Conservation (phyloP, 2,797 vertebrate genomes). For the Clamator glandarius region DNA sequence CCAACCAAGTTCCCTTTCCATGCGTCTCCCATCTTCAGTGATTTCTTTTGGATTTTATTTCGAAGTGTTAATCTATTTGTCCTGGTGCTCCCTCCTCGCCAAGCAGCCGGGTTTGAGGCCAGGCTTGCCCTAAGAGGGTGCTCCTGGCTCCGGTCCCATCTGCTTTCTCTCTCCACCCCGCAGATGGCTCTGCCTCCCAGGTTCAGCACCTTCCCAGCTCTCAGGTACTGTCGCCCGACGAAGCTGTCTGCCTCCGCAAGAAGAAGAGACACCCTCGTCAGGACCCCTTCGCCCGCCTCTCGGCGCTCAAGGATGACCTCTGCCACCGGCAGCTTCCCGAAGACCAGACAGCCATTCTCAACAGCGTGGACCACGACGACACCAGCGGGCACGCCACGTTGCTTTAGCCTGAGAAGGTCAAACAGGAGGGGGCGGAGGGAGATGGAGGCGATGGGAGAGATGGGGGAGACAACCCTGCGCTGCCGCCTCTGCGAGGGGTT, state of each 20-base stretch:
- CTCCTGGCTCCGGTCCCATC: neutral
- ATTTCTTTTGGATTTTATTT: neutral
- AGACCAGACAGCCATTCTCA: conserved; percentile 95
- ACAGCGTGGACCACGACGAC: conserved; percentile 90
- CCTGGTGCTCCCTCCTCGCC: neutral
- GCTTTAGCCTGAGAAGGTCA: conserved; percentile 79
- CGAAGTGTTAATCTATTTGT: neutral
- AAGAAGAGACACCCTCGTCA: conserved; percentile 92
- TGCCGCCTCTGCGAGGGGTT: neutral
- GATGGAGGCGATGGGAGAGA: neutral
- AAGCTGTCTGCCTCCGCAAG: conserved; percentile 90
- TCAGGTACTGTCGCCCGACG: conserved; percentile 89
- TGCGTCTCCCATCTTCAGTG: neutral
- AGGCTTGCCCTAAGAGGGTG: neutral
- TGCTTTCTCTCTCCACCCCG: neutral
- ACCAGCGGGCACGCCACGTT: conserved; percentile 89
- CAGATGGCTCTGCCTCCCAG: conserved; percentile 96
- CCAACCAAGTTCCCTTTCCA: accelerated
- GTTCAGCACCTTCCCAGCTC: conserved; percentile 95
- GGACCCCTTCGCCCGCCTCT: conserved; percentile 91
- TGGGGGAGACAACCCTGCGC: neutral
- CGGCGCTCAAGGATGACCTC: conserved; percentile 86
- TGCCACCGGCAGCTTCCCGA: conserved; percentile 90
- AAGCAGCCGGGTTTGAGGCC: neutral
- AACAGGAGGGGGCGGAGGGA: conserved; percentile 17